Evolutionary conservation across 2,113 vertebrate species (phyloP).

Genomic region (Scomber colias): DNA sequence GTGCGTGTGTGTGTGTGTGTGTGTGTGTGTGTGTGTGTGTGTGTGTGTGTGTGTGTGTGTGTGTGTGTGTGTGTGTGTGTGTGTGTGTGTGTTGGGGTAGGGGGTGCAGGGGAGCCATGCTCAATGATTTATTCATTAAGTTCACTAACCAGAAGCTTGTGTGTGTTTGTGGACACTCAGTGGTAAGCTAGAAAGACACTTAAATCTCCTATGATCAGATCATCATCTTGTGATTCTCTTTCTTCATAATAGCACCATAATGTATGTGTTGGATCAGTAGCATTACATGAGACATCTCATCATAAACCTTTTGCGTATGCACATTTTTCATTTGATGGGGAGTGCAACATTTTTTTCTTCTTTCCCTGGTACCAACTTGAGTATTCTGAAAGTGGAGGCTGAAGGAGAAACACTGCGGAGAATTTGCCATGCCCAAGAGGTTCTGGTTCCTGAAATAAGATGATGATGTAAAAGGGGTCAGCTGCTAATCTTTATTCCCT

Average conservation of each 20-base stretch:
- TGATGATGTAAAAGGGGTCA: constrained; percentile 82
- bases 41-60: no score
- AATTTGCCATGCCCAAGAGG: constrained; percentile 69
- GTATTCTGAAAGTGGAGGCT: constrained; percentile 46
- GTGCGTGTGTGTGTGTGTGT: no score
- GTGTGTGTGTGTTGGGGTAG: constrained; percentile 23
- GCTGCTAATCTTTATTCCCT: constrained; percentile 85
- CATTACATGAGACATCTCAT: constrained; percentile 26
- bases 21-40: no score
- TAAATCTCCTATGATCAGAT: constrained; percentile 46
- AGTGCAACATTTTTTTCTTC: not conserved
- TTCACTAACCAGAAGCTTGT: constrained; percentile 87
- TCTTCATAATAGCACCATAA: constrained; percentile 17
- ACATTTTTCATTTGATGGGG: constrained; percentile 36
- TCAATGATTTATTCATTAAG: constrained; percentile 94
- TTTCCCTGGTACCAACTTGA: constrained; percentile 6
- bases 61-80: no score
- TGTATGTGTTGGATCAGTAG: constrained; percentile 1
- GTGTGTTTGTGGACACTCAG: constrained; percentile 80
- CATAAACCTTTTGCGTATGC: not conserved
- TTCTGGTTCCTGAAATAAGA: constrained; percentile 83
- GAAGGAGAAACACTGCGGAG: constrained; percentile 53
- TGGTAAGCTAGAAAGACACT: constrained; percentile 50
- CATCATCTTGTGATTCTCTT: constrained; percentile 45
- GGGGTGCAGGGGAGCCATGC: constrained; percentile 49